These are phyloP conservation scores for Tauraco erythrolophus DNA, from an alignment of 2,113 vertebrate species.

Conservation along the genomic window DNA sequence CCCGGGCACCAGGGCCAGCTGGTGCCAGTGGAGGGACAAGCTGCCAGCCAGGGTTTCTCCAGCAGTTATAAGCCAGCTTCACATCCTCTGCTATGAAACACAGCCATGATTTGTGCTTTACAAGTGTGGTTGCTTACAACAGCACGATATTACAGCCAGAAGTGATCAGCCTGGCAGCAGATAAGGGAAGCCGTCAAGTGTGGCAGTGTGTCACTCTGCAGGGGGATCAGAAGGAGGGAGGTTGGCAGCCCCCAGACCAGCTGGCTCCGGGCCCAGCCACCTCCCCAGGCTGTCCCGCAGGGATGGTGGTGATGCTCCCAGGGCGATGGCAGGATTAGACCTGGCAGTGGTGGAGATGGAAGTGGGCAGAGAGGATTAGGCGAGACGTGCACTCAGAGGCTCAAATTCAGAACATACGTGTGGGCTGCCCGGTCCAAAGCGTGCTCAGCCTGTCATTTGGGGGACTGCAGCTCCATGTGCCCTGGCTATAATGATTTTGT, in stretches of 20 bases:
- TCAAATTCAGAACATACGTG: background rate
- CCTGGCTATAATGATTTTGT: background rate
- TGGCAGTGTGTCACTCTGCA: background rate
- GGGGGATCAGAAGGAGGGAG: background rate
- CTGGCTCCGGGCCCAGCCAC: rapidly evolving
- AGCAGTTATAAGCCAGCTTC: background rate
- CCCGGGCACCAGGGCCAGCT: rapidly evolving
- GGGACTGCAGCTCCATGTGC: background rate
- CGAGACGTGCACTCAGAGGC: background rate
- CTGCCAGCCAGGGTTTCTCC: background rate
- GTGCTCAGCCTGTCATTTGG: background rate
- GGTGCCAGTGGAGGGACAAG: background rate
- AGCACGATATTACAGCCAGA: constrained; percentile 42
- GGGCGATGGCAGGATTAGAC: background rate
- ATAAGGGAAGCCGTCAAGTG: background rate
- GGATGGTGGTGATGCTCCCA: background rate
- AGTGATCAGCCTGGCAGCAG: constrained; percentile 15
- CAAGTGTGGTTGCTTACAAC: constrained; percentile 32
- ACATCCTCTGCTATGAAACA: background rate
- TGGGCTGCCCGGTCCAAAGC: rapidly evolving
- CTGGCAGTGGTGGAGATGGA: background rate
- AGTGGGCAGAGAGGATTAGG: background rate
- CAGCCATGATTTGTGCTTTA: constrained; percentile 1
- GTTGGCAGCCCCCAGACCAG: background rate
- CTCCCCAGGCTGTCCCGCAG: rapidly evolving